These are phyloP conservation scores for Nymphalis c-album DNA, from an alignment of 2,888 invertebrate species.

Conservation along the genomic window DNA sequence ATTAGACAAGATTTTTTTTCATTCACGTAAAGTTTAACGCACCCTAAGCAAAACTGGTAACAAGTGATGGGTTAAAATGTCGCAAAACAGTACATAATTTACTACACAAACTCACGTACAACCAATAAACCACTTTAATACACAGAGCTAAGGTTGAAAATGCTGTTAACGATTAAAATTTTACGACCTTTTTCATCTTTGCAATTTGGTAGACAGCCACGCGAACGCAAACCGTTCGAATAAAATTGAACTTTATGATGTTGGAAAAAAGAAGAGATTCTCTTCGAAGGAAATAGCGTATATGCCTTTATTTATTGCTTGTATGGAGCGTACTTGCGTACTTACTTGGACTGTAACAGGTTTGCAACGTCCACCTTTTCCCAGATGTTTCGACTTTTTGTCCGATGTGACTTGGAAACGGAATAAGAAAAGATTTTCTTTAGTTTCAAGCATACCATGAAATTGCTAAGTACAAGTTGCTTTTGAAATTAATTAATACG, in stretches of 20 bases:
- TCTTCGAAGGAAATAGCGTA: background rate
- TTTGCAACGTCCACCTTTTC: conserved; percentile 38
- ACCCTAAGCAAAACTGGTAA: conserved; percentile 53
- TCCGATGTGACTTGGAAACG: conserved; percentile 32
- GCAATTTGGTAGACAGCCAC: conserved; percentile 40
- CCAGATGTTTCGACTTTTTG: conserved; percentile 41
- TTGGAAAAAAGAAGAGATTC: conserved; percentile 12
- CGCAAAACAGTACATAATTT: conserved; percentile 52
- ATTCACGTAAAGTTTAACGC: conserved; percentile 50
- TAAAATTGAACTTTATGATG: conserved; percentile 21
- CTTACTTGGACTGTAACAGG: conserved; percentile 34
- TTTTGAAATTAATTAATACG: background rate
- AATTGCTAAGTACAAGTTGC: conserved; percentile 20
- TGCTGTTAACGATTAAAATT: conserved; percentile 8
- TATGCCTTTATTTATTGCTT: conserved; percentile 13
- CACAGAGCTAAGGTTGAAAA: conserved; percentile 22
- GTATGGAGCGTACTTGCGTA: conserved; percentile 18
- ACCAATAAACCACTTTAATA: conserved; percentile 22
- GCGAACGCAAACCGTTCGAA: conserved; percentile 37
- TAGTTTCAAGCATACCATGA: conserved; percentile 30
- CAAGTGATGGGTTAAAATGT: conserved; percentile 50
- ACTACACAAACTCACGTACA: conserved; percentile 33
- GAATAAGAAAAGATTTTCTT: conserved; percentile 36
- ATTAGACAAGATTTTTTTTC: conserved; percentile 34
- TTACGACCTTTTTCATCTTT: conserved; percentile 28